phyloP scores from a whole-genome alignment of 2,888 invertebrate species.

The Opisthograptis luteolata region DNA sequence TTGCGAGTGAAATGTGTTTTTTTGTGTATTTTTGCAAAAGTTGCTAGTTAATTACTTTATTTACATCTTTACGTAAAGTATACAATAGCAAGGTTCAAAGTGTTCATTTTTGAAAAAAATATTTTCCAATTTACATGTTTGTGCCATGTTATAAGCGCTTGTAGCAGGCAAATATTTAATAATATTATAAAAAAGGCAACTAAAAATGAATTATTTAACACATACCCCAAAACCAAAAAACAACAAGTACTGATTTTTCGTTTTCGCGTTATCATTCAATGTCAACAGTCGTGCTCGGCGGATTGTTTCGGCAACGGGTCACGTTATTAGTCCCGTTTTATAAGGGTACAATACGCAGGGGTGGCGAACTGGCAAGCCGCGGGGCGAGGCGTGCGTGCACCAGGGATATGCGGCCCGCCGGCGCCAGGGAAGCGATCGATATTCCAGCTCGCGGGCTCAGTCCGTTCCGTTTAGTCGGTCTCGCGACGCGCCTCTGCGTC shows the following conservation, averaged over 20 bases:
- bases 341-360: constrained; percentile 57
- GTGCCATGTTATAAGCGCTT: too few relatives aligned
- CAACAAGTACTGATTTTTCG: not conserved
- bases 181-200: too few relatives aligned
- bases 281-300: constrained; percentile 17
- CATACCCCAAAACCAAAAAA: not conserved
- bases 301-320: constrained; percentile 22
- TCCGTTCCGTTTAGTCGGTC: constrained; percentile 59
- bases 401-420: constrained; percentile 80
- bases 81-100: too few relatives aligned
- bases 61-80: too few relatives aligned
- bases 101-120: too few relatives aligned
- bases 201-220: too few relatives aligned
- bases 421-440: constrained; percentile 81
- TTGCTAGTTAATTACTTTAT: too few relatives aligned
- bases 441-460: constrained; percentile 67
- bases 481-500: constrained; percentile 66
- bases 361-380: constrained; percentile 59
- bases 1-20: too few relatives aligned
- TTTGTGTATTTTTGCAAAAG: too few relatives aligned
- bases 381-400: constrained; percentile 77
- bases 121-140: too few relatives aligned
- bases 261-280: constrained; percentile 7
- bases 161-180: too few relatives aligned
- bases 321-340: constrained; percentile 42